Percentiles rank a stretch among this genome's conserved stretches.
These are phyloP conservation scores for Salticus scenicus DNA, from an alignment of 2,888 invertebrate genomes.

Conservation along the genomic window DNA sequence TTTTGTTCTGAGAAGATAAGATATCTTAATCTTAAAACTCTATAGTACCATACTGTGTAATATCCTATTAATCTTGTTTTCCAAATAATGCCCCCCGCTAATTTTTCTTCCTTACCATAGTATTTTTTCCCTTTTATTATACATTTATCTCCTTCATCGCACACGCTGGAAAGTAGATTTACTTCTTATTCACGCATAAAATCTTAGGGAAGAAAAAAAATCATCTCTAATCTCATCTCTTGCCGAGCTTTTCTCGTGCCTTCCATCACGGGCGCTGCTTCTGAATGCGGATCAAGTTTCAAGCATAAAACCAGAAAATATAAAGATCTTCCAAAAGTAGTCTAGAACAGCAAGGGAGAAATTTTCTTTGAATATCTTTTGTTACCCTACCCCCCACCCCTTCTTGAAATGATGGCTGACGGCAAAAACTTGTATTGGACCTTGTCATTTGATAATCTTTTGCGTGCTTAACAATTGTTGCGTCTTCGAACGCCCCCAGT, in stretches of 20 bases:
- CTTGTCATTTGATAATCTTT: slow-evolving; percentile 53
- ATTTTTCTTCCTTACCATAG: slow-evolving; percentile 19
- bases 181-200: slow-evolving; percentile 3
- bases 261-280: background rate
- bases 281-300: slow-evolving; percentile 55
- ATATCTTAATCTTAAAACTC: too few species aligned
- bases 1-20: too few species aligned
- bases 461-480: slow-evolving; percentile 46
- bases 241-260: background rate
- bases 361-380: slow-evolving; percentile 43
- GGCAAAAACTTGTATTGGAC: slow-evolving; percentile 38
- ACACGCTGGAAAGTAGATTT: slow-evolving; percentile 21
- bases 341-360: slow-evolving; percentile 16
- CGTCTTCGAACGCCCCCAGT: slow-evolving; percentile 45
- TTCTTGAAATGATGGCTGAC: slow-evolving; percentile 41
- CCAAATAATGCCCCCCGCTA: slow-evolving; percentile 26
- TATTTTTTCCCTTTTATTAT: background rate
- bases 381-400: background rate
- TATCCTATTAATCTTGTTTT: slow-evolving; percentile 51
- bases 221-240: slow-evolving; percentile 23
- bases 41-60: background rate
- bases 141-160: slow-evolving; percentile 41
- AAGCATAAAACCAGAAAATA: slow-evolving; percentile 2
- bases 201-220: background rate
- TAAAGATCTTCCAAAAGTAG: background rate